Base-by-base conservation (phyloP, 2,888 invertebrate genomes). In the Drosophila affinis region DNA sequence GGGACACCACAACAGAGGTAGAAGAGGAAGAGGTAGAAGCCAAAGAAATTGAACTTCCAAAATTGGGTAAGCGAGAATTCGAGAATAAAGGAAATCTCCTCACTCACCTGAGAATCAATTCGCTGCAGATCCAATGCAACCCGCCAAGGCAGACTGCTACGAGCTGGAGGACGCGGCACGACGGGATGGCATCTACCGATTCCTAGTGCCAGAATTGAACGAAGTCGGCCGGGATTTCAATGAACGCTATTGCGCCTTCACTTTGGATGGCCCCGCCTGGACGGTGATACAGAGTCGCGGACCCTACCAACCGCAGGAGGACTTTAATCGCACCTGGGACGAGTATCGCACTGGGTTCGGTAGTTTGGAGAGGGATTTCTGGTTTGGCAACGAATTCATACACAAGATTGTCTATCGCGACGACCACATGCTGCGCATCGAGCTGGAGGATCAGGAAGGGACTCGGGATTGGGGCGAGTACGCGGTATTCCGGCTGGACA, bases 291-390 rank as follows among this genome's bases (percentile, higher is more conserved):
- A 93, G 79, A 89, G 91, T 51, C 91, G 93, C 52, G 93, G 92
- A 12, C 81, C 85, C 7, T 89, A 79, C 49, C 82, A 88, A 0
- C 81, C 84, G 1, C 90, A 91, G 46, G 92, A 93, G 57, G 93
- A 93, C 79, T 94, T 94, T 76, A 93, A 93, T 72, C 91, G 93
- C 54, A 91, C 92, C 24, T 94, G 94, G 94, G 77, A 91, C 7
- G 93, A 93, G 12, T 94, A 94, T 83, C 93, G 93, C 62, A 78
- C 91, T 29, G 94, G 94, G 3, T 94, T 94, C 79, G 94, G 94
- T 0, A 89, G 93, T 75, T 78, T 94, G 17, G 75, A 90, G 10
- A 89, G 90, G 32, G 94, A 94, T 76, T 94, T 94, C 80, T 95
- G 94, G 94, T 92, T 94, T 74, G 94, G 94, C 6, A 94, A 94